A percentile compares a stretch with the other conserved stretches of the same genome.
Conservation (phyloP, 1,140 invertebrate species). For the Aporrectodea caliginosa region DNA sequence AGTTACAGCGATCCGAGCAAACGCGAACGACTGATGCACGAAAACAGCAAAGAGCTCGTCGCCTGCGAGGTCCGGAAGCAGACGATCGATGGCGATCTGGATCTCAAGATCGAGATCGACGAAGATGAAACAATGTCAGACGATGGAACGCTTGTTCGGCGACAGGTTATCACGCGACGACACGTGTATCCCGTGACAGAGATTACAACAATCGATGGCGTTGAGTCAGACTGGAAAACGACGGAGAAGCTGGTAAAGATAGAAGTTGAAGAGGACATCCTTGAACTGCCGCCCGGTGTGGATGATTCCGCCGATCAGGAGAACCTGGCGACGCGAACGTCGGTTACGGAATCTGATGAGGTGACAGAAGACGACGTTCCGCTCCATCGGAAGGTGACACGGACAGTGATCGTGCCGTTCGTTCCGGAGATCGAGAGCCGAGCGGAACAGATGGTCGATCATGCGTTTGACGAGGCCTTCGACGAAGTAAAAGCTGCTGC, state of each 20-base stretch:
- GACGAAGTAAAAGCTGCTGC: background rate
- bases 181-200: slow-evolving; percentile 6
- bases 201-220: background rate
- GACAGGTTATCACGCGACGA: slow-evolving; percentile 15
- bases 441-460: background rate
- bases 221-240: background rate
- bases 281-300: slow-evolving; percentile 22
- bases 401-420: slow-evolving; percentile 4
- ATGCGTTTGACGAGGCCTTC: background rate
- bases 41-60: background rate
- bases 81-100: background rate
- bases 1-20: slow-evolving; percentile 4
- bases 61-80: background rate
- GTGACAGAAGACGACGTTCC: background rate
- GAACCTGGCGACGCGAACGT: background rate
- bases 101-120: slow-evolving; percentile 16
- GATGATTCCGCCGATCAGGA: slow-evolving; percentile 12
- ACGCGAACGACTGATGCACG: background rate
- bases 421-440: background rate
- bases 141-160: slow-evolving; percentile 3
- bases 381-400: slow-evolving; percentile 13
- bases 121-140: slow-evolving; percentile 15
- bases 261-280: slow-evolving; percentile 23
- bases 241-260: slow-evolving; percentile 14
- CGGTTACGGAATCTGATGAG: slow-evolving; percentile 14